A percentile compares a stretch with the other conserved stretches of the same genome.
phyloP scores from a whole-genome alignment of 2,797 vertebrate genomes.

The Chrysocyon brachyurus region DNA sequence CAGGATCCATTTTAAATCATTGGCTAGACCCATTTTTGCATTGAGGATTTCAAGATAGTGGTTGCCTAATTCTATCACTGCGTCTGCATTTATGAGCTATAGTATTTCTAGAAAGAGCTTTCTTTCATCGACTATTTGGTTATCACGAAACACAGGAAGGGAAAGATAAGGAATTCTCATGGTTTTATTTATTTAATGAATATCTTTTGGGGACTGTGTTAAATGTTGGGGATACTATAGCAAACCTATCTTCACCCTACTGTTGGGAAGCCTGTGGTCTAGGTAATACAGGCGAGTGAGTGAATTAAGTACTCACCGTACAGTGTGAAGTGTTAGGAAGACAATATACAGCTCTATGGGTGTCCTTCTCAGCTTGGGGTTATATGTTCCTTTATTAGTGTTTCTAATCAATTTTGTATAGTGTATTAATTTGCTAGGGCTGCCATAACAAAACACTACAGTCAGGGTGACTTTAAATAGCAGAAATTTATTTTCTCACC shows the following conservation, averaged over 20 bases:
- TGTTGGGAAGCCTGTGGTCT: background rate
- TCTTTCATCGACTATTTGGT: background rate
- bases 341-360: background rate
- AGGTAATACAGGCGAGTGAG: background rate
- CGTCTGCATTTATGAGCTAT: background rate
- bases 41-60: background rate
- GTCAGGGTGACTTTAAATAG: background rate
- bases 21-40: background rate
- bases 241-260: background rate
- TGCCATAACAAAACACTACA: background rate
- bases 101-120: constrained; percentile 16
- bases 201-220: background rate
- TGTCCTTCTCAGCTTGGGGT: background rate
- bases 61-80: background rate
- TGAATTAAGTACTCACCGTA: background rate
- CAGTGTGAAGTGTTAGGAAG: background rate
- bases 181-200: background rate
- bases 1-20: background rate
- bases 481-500: background rate
- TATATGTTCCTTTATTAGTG: background rate
- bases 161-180: background rate
- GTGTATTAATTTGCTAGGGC: background rate
- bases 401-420: background rate
- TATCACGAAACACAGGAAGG: background rate
- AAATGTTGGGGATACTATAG: background rate